phyloP scores from a whole-genome alignment of 1,140 invertebrate genomes.

The Neodiprion pinetum region DNA sequence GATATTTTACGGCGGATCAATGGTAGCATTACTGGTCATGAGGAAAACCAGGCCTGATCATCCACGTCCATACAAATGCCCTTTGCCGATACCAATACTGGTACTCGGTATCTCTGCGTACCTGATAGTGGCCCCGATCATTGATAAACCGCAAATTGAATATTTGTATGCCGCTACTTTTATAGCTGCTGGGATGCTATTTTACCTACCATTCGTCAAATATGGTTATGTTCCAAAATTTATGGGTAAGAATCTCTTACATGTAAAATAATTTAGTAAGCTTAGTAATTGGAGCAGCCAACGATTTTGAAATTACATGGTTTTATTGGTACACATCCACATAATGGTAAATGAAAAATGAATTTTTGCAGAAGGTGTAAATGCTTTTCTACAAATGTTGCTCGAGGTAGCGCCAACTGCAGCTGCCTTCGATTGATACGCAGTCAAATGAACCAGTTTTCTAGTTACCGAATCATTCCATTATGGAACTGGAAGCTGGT shows the following conservation, averaged over 20 bases:
- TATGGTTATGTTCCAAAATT: slow-evolving; percentile 81
- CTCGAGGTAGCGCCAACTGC: slow-evolving; percentile 91
- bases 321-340: slow-evolving; percentile 13
- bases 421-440: slow-evolving; percentile 71
- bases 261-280: slow-evolving; percentile 19
- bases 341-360: slow-evolving; percentile 31
- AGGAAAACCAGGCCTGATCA: slow-evolving; percentile 86
- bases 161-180: slow-evolving; percentile 91
- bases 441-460: slow-evolving; percentile 38
- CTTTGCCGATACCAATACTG: slow-evolving; percentile 87
- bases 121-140: slow-evolving; percentile 91
- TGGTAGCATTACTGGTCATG: slow-evolving; percentile 89
- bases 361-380: slow-evolving; percentile 80
- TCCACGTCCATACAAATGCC: slow-evolving; percentile 89
- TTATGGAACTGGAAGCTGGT: slow-evolving; percentile 35
- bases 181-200: slow-evolving; percentile 84
- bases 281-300: slow-evolving; percentile 29
- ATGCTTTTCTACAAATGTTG: slow-evolving; percentile 88
- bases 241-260: slow-evolving; percentile 74
- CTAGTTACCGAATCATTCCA: slow-evolving; percentile 50
- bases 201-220: slow-evolving; percentile 94
- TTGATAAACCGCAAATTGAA: slow-evolving; percentile 89
- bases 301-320: slow-evolving; percentile 19
- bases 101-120: slow-evolving; percentile 89
- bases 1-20: slow-evolving; percentile 93